Conservation (phyloP, 2,113 vertebrate genomes). For the Callorhinus ursinus region DNA sequence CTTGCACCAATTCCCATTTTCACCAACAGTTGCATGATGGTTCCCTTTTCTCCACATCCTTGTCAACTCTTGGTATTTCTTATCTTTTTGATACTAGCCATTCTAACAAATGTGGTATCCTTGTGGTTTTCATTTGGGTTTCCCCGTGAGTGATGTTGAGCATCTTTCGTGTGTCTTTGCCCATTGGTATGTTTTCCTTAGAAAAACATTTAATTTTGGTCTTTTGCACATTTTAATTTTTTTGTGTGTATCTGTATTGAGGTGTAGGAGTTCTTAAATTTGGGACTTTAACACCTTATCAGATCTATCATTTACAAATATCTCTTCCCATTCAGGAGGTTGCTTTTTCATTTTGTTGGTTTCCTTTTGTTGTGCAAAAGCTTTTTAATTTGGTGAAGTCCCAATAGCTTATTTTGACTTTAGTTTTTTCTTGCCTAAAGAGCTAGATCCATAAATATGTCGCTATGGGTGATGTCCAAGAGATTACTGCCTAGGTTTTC, state of each 20-base stretch:
- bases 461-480: not conserved
- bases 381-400: not conserved
- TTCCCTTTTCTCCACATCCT: not conserved
- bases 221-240: not conserved
- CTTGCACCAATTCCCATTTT: not conserved
- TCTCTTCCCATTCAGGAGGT: not conserved
- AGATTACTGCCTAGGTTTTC: not conserved
- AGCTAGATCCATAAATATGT: not conserved
- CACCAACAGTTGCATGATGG: not conserved
- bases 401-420: not conserved
- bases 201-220: not conserved
- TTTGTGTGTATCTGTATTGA: not conserved
- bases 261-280: not conserved
- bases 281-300: not conserved
- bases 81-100: not conserved
- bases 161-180: not conserved
- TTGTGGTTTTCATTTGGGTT: not conserved
- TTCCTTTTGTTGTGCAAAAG: not conserved
- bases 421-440: not conserved
- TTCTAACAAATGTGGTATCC: not conserved
- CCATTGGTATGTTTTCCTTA: not conserved
- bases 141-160: not conserved
- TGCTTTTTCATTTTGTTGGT: not conserved
- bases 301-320: not conserved
- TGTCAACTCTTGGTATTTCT: not conserved